Conservation (phyloP, 2,113 vertebrate species). For the Apodemus sylvaticus region DNA sequence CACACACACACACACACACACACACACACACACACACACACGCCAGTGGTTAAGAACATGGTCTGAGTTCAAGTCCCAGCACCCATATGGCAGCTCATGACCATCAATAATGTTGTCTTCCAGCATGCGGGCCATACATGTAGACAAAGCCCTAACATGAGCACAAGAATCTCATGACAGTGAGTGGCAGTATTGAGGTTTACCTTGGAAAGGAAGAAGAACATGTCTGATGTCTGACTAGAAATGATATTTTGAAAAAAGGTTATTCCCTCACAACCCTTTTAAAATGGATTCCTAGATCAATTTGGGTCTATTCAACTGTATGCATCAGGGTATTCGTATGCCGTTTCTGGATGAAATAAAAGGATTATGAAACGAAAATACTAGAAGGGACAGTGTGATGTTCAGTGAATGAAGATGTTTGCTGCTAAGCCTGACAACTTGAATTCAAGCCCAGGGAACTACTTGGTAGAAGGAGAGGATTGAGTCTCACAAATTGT, state of each 20-base stretch:
- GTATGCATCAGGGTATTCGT: not conserved
- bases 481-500: not conserved
- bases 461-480: not conserved
- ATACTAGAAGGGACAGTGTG: not conserved
- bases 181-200: not conserved
- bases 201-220: not conserved
- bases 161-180: not conserved
- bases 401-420: not conserved
- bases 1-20: not conserved
- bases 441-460: not conserved
- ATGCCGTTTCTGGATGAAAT: not conserved
- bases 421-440: not conserved
- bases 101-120: not conserved
- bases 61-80: too few species aligned
- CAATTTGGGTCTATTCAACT: not conserved
- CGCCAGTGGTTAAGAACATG: not conserved
- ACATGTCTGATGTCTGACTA: not conserved
- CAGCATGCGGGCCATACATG: not conserved
- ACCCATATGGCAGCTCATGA: too few species aligned
- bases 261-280: not conserved
- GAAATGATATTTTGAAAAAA: not conserved
- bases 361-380: not conserved
- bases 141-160: not conserved
- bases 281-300: not conserved
- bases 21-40: too few species aligned